These are phyloP conservation scores for Caenorhabditis drosophilae DNA, from an alignment of 2,888 invertebrate genomes.

Conservation along the genomic window DNA sequence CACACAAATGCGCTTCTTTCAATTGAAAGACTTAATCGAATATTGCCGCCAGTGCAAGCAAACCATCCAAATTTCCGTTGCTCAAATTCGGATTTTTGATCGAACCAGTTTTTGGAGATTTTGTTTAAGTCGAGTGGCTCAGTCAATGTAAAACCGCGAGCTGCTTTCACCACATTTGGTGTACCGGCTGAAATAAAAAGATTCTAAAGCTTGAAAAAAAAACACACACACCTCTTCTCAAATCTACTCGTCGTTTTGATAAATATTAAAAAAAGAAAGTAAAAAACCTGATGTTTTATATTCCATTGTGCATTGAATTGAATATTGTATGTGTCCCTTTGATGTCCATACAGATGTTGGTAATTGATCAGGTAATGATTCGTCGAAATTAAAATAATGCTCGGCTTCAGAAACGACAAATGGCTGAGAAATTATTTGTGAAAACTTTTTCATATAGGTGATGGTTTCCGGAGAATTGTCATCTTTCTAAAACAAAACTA, in stretches of 20 bases:
- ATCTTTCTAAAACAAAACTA: slow-evolving; percentile 24
- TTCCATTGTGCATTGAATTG: slow-evolving; percentile 32
- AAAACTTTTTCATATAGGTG: slow-evolving; percentile 38
- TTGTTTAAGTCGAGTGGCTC: slow-evolving; percentile 52
- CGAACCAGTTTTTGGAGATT: slow-evolving; percentile 45
- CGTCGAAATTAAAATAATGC: slow-evolving; percentile 27
- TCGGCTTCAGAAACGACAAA: slow-evolving; percentile 15
- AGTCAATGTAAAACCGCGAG: slow-evolving; percentile 53
- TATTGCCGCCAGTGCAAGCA: slow-evolving; percentile 60
- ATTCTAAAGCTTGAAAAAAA: too few relatives aligned
- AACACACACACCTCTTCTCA: too few relatives aligned
- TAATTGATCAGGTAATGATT: slow-evolving; percentile 36
- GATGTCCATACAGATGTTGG: slow-evolving; percentile 34
- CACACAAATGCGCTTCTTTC: slow-evolving; percentile 58
- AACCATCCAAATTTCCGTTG: slow-evolving; percentile 59
- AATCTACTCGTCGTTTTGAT: too few relatives aligned
- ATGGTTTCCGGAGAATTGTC: slow-evolving; percentile 27
- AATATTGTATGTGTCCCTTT: slow-evolving; percentile 36
- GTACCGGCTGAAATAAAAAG: slow-evolving; percentile 35
- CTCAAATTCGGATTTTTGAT: slow-evolving; percentile 37
- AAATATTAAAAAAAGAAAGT: too few relatives aligned
- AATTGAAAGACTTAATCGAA: slow-evolving; percentile 47
- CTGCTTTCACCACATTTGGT: slow-evolving; percentile 44
- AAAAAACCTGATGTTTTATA: slow-evolving; percentile 29
- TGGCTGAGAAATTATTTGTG: slow-evolving; percentile 18